Evolutionary conservation across 1,140 invertebrate genomes (phyloP), one percentile per base, ranked within the genome.

Genomic region (Physella acuta): DNA sequence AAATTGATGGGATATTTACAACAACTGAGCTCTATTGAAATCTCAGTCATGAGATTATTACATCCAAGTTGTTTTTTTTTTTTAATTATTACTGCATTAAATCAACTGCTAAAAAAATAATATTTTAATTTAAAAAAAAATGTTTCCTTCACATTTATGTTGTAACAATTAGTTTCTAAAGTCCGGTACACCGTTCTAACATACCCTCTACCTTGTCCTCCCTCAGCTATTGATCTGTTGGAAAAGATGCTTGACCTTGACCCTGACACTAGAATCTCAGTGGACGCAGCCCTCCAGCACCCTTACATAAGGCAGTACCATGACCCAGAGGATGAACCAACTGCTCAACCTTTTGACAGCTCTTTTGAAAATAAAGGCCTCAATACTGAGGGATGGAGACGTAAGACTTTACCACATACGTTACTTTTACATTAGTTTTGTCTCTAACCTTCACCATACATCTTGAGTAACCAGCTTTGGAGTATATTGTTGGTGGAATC

Each of bases 211-310:
- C n/a, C n/a, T n/a, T n/a, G n/a, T n/a, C n/a, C n/a, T 53, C 14
- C 51, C 44, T 26, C 76, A 91, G 97, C 97, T 1, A 92, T 99
- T 75, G 93, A 98, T 87, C 87, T 99, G 70, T 85, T 99, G 30
- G 93, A 97, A 81, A 89, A 92, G 78, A 99, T 98, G 94, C 86
- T 99, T 67, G 94, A 98, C 82, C 84, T 99, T 65, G 97, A 99
- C 86, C 90, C 95, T 58, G 95, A 98, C 76, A 92, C 91, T 75
- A 89, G 97, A 68, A 94, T 97, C 60, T 96, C 93, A 8, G 95
- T 95, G 1, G 92, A 94, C 79, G 89, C 94, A 82, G 95, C 95
- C 20, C 85, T 98, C 39, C 91, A 92, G 17, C 95, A 98, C 88
- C 89, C 91, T 1, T 91, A 91, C 74, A 85, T 98, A 31, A 87